These are phyloP conservation scores for Microtus ochrogaster DNA, from an alignment of 2,113 vertebrate species.

Conservation along the genomic window DNA sequence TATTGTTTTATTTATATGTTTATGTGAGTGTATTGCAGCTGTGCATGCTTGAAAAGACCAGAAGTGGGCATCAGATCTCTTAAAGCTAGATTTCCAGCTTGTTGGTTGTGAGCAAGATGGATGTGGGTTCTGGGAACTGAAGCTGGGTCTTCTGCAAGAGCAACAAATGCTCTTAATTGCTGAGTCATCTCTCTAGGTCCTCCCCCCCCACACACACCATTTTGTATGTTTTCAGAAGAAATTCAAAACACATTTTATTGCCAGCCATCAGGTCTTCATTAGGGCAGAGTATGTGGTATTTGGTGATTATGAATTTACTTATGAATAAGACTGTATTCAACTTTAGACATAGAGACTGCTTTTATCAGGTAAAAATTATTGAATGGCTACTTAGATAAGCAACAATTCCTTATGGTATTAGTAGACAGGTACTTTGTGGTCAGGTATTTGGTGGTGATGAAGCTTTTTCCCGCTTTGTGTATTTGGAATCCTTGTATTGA, in stretches of 20 bases:
- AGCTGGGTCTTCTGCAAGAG: neutral
- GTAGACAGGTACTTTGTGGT: slow-evolving; percentile 33
- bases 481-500: neutral
- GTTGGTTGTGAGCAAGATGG: neutral
- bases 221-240: neutral
- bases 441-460: neutral
- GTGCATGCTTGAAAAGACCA: neutral
- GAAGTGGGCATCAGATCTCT: neutral
- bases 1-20: neutral
- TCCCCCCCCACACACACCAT: neutral
- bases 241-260: neutral
- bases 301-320: neutral
- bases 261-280: neutral
- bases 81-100: too few species aligned
- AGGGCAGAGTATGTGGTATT: neutral
- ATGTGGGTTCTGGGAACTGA: neutral
- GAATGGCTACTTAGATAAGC: neutral
- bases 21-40: neutral
- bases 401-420: neutral
- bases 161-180: neutral
- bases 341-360: slow-evolving; percentile 5
- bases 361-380: neutral
- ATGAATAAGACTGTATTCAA: neutral
- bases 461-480: neutral
- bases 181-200: neutral